These are phyloP conservation scores for Amblyornis subalaris DNA, from an alignment of 2,113 vertebrate genomes.

Conservation along the genomic window DNA sequence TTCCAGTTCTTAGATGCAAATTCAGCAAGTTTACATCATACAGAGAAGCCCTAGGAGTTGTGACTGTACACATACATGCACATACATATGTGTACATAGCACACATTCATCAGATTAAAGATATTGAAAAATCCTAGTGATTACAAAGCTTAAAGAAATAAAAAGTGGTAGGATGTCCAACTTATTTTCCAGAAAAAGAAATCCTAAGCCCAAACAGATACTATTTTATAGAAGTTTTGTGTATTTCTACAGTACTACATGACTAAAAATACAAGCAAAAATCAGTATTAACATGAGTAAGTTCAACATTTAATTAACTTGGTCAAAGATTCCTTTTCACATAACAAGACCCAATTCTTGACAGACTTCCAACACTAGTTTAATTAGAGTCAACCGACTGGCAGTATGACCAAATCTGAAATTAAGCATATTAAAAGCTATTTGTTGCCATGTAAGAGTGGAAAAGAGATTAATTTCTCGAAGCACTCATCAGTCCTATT, in stretches of 20 bases:
- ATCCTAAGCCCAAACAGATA: not conserved
- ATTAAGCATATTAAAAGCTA: not conserved
- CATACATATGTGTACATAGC: accelerated
- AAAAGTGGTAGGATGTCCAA: not conserved
- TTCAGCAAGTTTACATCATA: not conserved
- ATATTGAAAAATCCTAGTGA: not conserved
- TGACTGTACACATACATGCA: not conserved
- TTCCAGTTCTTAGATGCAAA: not conserved
- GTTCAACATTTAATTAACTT: not conserved
- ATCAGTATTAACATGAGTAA: not conserved
- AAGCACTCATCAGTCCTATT: not conserved
- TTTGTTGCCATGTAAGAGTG: not conserved
- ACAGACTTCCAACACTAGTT: not conserved
- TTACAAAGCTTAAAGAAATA: not conserved
- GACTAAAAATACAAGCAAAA: not conserved
- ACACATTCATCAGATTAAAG: not conserved
- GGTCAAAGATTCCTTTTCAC: not conserved
- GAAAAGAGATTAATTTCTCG: not conserved
- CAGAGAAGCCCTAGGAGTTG: not conserved
- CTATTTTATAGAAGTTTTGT: not conserved
- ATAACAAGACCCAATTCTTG: not conserved
- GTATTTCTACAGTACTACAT: not conserved
- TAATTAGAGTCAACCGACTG: not conserved
- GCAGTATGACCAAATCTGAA: not conserved
- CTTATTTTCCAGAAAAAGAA: not conserved